A percentile compares a stretch with the other conserved stretches of the same genome.
phyloP scores from a whole-genome alignment of 2,888 invertebrate species.

The Eupithecia exiguata region DNA sequence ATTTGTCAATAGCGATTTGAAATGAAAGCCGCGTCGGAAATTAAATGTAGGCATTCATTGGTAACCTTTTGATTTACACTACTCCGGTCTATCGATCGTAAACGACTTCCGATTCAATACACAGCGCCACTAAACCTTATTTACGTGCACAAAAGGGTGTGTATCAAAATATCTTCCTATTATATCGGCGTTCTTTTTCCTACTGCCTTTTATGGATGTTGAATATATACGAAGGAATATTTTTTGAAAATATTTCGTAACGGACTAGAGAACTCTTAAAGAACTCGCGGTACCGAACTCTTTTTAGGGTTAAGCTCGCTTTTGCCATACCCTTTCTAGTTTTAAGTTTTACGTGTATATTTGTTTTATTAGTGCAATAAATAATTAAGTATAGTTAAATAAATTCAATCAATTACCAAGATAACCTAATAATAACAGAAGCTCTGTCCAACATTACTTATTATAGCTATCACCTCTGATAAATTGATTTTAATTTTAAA shows the following conservation, averaged over 20 bases:
- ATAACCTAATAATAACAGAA: no score
- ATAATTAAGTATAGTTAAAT: not conserved
- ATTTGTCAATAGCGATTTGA: slow-evolving; percentile 57
- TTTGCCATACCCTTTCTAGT: no score
- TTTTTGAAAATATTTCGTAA: not conserved
- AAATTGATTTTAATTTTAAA: no score
- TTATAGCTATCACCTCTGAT: no score
- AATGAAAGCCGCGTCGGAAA: slow-evolving; percentile 65
- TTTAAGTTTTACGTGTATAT: no score
- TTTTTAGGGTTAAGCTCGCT: no score
- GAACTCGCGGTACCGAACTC: no score
- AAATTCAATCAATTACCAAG: no score
- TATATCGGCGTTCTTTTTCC: not conserved
- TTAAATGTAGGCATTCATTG: slow-evolving; percentile 65
- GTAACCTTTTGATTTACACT: slow-evolving; percentile 65
- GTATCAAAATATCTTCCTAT: slow-evolving; percentile 7
- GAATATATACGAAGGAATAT: not conserved
- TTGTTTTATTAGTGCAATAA: no score
- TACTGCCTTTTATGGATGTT: not conserved
- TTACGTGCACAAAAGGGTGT: slow-evolving; percentile 17
- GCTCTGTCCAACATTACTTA: no score
- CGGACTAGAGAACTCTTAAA: no score
- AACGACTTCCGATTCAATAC: slow-evolving; percentile 38
- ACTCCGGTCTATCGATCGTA: slow-evolving; percentile 48
- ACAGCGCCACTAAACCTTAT: slow-evolving; percentile 31